These are phyloP conservation scores for Malthinus flaveolus DNA, from an alignment of 2,888 invertebrate species.

Conservation along the genomic window DNA sequence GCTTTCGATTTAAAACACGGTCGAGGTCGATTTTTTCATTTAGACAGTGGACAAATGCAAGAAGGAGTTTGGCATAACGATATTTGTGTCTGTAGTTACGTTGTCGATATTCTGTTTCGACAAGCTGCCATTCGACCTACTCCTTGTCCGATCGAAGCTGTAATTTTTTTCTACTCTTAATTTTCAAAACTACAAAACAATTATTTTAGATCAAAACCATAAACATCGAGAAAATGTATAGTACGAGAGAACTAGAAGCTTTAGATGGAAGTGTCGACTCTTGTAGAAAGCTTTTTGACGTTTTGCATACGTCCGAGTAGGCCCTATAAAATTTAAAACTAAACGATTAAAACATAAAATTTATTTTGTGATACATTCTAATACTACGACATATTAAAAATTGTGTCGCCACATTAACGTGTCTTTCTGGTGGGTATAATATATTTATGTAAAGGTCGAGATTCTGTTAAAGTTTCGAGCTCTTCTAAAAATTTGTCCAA, in stretches of 20 bases:
- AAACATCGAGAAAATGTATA: slow-evolving; percentile 19
- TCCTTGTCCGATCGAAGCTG: slow-evolving; percentile 59
- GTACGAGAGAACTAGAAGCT: slow-evolving; percentile 26
- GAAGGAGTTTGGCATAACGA: slow-evolving; percentile 66
- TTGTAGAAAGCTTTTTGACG: background rate
- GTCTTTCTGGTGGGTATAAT: too few species aligned
- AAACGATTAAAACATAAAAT: too few species aligned
- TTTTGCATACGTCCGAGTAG: too few species aligned
- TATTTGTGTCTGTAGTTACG: slow-evolving; percentile 59
- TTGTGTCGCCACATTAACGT: too few species aligned
- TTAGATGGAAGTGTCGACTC: slow-evolving; percentile 1
- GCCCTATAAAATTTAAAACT: too few species aligned
- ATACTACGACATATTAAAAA: too few species aligned
- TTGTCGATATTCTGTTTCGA: slow-evolving; percentile 63
- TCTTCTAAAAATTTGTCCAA: too few species aligned
- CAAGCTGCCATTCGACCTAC: slow-evolving; percentile 61
- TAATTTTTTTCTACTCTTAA: slow-evolving; percentile 38
- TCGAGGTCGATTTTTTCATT: slow-evolving; percentile 65
- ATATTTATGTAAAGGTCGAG: too few species aligned
- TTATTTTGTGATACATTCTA: too few species aligned
- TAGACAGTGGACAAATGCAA: slow-evolving; percentile 67
- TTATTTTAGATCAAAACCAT: slow-evolving; percentile 14
- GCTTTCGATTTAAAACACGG: slow-evolving; percentile 61
- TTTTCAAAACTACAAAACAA: too few species aligned
- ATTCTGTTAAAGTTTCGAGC: too few species aligned